These are phyloP conservation scores for Eristalis pertinax DNA, from an alignment of 2,888 invertebrate genomes.

Conservation along the genomic window DNA sequence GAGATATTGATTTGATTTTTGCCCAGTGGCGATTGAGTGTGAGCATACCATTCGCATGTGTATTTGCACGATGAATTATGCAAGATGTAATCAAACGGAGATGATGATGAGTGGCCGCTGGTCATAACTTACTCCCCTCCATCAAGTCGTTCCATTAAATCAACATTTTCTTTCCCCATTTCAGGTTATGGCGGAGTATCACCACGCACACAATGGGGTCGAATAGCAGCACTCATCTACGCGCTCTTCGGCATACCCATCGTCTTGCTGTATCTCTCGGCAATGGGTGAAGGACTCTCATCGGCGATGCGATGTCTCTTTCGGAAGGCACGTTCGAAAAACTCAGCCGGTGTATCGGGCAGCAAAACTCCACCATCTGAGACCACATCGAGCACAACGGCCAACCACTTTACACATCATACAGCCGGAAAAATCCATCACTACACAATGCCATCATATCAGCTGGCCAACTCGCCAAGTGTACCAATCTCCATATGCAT, in stretches of 20 bases:
- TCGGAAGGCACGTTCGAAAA: slow-evolving; percentile 81
- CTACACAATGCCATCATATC: slow-evolving; percentile 73
- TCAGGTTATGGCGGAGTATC: slow-evolving; percentile 93
- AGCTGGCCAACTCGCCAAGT: slow-evolving; percentile 79
- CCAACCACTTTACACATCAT: slow-evolving; percentile 72
- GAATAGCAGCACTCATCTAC: slow-evolving; percentile 90
- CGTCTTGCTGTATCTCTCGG: slow-evolving; percentile 93
- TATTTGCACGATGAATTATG: background rate
- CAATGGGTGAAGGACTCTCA: slow-evolving; percentile 93
- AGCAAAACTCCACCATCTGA: slow-evolving; percentile 78
- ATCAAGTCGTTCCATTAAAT: background rate
- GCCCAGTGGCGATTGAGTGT: background rate
- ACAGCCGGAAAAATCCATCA: slow-evolving; percentile 71
- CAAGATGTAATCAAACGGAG: background rate
- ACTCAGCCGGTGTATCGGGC: slow-evolving; percentile 72
- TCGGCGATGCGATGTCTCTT: slow-evolving; percentile 88
- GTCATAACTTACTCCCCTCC: too few species aligned
- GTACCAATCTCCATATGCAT: slow-evolving; percentile 95
- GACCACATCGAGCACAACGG: slow-evolving; percentile 73
- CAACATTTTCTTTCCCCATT: slow-evolving; percentile 40
- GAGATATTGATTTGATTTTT: background rate
- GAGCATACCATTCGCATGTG: too few species aligned
- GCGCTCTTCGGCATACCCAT: slow-evolving; percentile 93
- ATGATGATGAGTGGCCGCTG: background rate
- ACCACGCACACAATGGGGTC: slow-evolving; percentile 89